Evolutionary conservation across 2,797 vertebrate genomes (phyloP).

Genomic region (Lycodopsis pacificus): DNA sequence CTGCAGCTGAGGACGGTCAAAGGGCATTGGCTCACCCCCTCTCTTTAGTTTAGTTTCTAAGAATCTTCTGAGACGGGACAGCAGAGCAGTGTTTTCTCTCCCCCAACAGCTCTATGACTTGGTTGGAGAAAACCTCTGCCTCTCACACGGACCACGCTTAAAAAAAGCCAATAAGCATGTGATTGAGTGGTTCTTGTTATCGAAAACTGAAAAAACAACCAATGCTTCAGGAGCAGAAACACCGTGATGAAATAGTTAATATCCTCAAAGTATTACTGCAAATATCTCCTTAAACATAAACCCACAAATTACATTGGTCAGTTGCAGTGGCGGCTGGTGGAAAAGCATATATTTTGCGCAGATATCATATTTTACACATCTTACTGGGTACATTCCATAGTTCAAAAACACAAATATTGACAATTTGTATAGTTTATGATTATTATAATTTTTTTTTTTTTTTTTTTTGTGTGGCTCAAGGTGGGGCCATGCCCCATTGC

Average conservation of each 20-base stretch:
- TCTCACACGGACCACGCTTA: background rate
- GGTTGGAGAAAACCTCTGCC: slow-evolving; percentile 2
- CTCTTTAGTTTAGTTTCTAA: slow-evolving; percentile 52
- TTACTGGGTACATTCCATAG: too few relatives aligned
- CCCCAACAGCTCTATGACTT: background rate
- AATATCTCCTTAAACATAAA: background rate
- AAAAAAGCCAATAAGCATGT: slow-evolving; percentile 3
- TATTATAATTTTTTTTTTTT: too few relatives aligned
- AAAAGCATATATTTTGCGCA: too few relatives aligned
- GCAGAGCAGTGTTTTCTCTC: slow-evolving; percentile 5
- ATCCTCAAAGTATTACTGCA: background rate
- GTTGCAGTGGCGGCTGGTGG: too few relatives aligned
- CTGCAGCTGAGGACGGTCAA: slow-evolving; percentile 50
- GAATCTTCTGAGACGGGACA: slow-evolving; percentile 41
- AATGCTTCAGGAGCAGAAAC: slow-evolving; percentile 2
- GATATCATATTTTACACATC: too few relatives aligned
- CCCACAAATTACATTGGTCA: background rate
- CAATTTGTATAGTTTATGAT: too few relatives aligned
- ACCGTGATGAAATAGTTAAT: background rate
- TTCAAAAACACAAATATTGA: too few relatives aligned
- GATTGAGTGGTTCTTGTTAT: background rate
- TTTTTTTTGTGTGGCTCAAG: too few relatives aligned
- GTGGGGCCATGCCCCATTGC: too few relatives aligned
- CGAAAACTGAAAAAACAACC: background rate
- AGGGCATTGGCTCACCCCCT: slow-evolving; percentile 33